Evolutionary conservation across 2,888 invertebrate species (phyloP), one percentile per base, ranked within the genome.

Genomic region (Marasmarcha lunaedactyla): DNA sequence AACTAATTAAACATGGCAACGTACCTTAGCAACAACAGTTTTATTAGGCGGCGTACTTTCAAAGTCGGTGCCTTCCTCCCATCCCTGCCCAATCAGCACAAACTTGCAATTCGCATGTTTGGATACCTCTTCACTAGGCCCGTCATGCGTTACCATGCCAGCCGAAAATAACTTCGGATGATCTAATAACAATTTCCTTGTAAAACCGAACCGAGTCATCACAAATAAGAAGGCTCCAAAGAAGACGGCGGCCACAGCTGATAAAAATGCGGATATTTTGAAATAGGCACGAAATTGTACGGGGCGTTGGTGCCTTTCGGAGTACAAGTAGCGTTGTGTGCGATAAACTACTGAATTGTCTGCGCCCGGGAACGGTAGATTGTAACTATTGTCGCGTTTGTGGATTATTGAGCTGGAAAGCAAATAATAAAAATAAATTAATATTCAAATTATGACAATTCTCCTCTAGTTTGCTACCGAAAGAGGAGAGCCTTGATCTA

Each of bases 271-370:
- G 48, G 65, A 59, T 11, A 88, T 63, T 7, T 81, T 84, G n/a
- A 91, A 47, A 64, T 96, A 97, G 0, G 92, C 88, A 30, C 87
- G 85, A 64, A 93, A 85, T 71, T 96, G 95, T 5, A 87, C 87
- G 0, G 97, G 97, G 2, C 94, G 86, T 48, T 87, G 79, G 40
- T 90, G 86, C 1, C 88, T 85, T 1, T 77, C 66, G 33, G 90
- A 88, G 60, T 88, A 90, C 13, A 94, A 85, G 59, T 86, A 87
- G 38, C 92, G 86, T 66, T 97, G 96, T 0, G 94, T 89, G 36
- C 97, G 86, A 61, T 87, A 76, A n/a, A 92, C 88, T 1, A 97
- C 89, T 1, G 95, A 89, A 43, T 88, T 86, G 78, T 97, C 97
- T 6, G 94, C 83, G 20, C 95, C 94, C 0, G 88, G 88, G 74